phyloP scores from a whole-genome alignment of 2,797 vertebrate genomes.

The Botia kubotai region DNA sequence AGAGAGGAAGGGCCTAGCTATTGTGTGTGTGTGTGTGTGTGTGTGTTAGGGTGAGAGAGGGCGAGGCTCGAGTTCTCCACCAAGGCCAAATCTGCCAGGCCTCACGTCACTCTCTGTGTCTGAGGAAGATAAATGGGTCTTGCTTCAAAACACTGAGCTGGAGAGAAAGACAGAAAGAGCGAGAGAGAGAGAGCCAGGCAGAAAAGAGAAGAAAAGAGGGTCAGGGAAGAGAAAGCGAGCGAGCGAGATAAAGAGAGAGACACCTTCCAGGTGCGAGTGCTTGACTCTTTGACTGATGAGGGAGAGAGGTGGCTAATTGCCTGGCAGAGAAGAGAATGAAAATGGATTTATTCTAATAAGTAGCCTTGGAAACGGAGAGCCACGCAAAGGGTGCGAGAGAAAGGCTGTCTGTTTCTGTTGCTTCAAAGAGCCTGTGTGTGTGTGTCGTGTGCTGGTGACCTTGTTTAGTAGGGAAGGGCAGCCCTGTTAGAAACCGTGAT shows the following conservation, averaged over 20 bases:
- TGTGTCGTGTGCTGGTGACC: slow-evolving; percentile 52
- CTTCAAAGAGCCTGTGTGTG: slow-evolving; percentile 15
- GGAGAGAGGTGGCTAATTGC: slow-evolving; percentile 73
- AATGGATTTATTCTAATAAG: slow-evolving; percentile 65
- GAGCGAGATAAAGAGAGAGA: slow-evolving; percentile 73
- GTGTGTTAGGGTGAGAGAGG: slow-evolving; percentile 28
- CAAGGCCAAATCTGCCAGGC: slow-evolving; percentile 73
- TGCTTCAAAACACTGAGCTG: slow-evolving; percentile 56
- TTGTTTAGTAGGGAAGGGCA: slow-evolving; percentile 52
- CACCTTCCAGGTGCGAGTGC: slow-evolving; percentile 71
- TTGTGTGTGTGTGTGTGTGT: slow-evolving; percentile 15
- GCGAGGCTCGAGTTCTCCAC: slow-evolving; percentile 51
- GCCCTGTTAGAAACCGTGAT: slow-evolving; percentile 54
- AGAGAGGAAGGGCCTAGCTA: no score
- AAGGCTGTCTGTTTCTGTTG: slow-evolving; percentile 5
- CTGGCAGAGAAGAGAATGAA: slow-evolving; percentile 68
- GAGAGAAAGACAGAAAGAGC: slow-evolving; percentile 44
- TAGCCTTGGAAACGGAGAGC: slow-evolving; percentile 51
- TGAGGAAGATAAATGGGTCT: slow-evolving; percentile 76
- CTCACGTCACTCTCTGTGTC: slow-evolving; percentile 71
- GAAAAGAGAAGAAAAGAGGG: slow-evolving; percentile 67
- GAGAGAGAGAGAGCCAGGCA: slow-evolving; percentile 58
- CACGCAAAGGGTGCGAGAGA: slow-evolving; percentile 30
- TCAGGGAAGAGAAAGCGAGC: slow-evolving; percentile 50
- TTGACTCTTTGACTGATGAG: slow-evolving; percentile 77